Percentiles rank a stretch among this genome's conserved stretches.
Evolutionary conservation across 2,113 vertebrate genomes (phyloP).

Genomic region (Bubalus kerabau): DNA sequence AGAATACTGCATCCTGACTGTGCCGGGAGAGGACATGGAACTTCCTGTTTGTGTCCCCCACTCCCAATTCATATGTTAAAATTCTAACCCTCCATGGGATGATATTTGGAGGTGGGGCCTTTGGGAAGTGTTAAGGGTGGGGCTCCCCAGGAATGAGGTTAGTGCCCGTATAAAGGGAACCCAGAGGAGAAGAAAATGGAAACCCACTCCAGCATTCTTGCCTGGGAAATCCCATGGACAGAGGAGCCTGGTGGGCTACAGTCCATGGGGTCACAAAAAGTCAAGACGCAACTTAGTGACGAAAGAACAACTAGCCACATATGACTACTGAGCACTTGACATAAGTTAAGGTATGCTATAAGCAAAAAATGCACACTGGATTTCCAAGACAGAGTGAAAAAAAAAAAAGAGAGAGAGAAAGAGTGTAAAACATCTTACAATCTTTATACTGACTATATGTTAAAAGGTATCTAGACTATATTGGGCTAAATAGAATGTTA

Average conservation of each 20-base stretch:
- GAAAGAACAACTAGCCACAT: not conserved
- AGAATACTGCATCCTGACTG: not conserved
- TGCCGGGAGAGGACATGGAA: not conserved
- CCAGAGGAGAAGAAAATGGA: not conserved
- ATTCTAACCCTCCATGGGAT: not conserved
- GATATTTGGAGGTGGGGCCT: not conserved
- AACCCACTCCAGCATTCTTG: not conserved
- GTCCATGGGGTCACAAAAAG: not conserved
- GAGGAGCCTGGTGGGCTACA: not conserved
- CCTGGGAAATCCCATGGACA: not conserved
- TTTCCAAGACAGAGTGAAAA: not conserved
- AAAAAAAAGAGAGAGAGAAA: not conserved
- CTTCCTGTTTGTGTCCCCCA: not conserved
- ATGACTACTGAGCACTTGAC: not conserved
- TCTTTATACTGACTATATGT: not conserved
- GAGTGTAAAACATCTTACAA: not conserved
- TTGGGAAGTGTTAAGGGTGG: not conserved
- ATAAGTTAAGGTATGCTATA: not conserved
- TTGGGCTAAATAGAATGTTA: not conserved
- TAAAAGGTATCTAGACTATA: not conserved
- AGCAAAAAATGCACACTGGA: not conserved
- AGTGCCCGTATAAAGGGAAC: not conserved
- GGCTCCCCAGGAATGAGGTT: not conserved
- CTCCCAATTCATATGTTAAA: not conserved
- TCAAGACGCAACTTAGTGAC: not conserved